Base-by-base conservation (phyloP, 2,888 invertebrate species). In the Uloborus plumipes region DNA sequence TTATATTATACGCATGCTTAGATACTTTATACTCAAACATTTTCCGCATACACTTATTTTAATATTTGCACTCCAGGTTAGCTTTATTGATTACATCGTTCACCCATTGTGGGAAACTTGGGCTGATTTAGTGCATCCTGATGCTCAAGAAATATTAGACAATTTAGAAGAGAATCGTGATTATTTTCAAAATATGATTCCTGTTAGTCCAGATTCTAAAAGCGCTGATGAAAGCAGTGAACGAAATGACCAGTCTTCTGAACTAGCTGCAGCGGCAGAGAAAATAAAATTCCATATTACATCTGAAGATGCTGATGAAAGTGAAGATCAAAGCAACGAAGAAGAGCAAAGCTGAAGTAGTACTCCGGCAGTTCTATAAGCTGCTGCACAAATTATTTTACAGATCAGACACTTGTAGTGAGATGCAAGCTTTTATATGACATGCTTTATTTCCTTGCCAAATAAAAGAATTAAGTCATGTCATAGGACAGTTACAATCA, bases 51-150 rank as follows among this genome's bases (percentile, higher is more conserved):
- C 16, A 55, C 18, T 55, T 55, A 13, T 47, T 47, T 47, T 64
- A 47, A 47, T 64, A 22, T 47, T 22, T 47, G 11, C 20, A 14
- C 53, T 71, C 39, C 26, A 86, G 86, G 86, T 86, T 50, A 85
- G 86, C 15, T 86, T 86, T 62, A 86, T 86, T 64, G 99, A 99
- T 91, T 99, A 98, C 90, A 99, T 99, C 89, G 99, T 99, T 55
- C 99, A 99, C 91, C 99, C 99, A 2, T 91, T 99, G 85, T 99
- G 98, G 97, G 99, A 99, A 90, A 99, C 99, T 71, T 99, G 99
- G 99, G 98, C 97, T 13, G 99, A 99, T 90, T 92, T 99, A 86
- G 99, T 99, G 64, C 98, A 98, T 90, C 99, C 99, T 4, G 99
- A 99, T 89, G 99, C 99, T 67, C 98, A 99, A 91, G 95, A 97